phyloP scores from a whole-genome alignment of 2,797 vertebrate species.

The Etheostoma nigrum region DNA sequence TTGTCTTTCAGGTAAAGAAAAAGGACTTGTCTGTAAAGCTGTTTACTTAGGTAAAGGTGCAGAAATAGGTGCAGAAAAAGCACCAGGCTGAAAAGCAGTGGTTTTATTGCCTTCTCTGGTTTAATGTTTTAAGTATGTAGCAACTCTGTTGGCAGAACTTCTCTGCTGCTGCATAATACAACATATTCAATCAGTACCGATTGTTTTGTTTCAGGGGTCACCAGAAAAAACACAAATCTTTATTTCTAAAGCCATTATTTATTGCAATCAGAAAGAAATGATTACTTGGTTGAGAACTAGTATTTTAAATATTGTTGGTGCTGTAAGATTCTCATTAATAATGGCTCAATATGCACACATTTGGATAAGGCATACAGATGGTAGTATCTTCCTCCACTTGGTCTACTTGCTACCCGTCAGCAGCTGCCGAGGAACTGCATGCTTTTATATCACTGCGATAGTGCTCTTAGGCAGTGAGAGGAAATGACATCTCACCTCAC shows the following conservation, averaged over 20 bases:
- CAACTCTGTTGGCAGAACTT: neutral
- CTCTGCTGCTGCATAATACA: neutral
- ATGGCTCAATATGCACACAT: neutral
- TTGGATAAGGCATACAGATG: conserved; percentile 1
- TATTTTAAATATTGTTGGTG: neutral
- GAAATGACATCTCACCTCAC: conserved; percentile 74
- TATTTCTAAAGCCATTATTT: neutral
- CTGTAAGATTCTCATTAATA: neutral
- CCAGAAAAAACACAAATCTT: neutral
- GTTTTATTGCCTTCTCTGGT: too few relatives aligned
- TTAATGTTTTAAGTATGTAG: too few relatives aligned
- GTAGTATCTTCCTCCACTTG: conserved; percentile 17
- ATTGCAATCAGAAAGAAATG: neutral
- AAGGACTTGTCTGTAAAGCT: too few relatives aligned
- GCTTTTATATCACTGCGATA: conserved; percentile 63
- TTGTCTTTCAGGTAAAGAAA: neutral
- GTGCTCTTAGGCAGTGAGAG: conserved; percentile 61
- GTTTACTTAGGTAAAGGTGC: too few relatives aligned
- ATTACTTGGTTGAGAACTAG: neutral
- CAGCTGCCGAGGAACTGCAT: conserved; percentile 40
- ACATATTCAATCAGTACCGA: neutral
- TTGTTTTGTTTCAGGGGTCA: neutral
- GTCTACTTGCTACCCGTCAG: conserved; percentile 20
- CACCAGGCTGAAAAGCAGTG: too few relatives aligned
- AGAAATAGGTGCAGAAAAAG: too few relatives aligned